A percentile compares a stretch with the other conserved stretches of the same genome.
Evolutionary conservation across 1,140 invertebrate genomes (phyloP).

Genomic region (Aphaenogaster rudis): DNA sequence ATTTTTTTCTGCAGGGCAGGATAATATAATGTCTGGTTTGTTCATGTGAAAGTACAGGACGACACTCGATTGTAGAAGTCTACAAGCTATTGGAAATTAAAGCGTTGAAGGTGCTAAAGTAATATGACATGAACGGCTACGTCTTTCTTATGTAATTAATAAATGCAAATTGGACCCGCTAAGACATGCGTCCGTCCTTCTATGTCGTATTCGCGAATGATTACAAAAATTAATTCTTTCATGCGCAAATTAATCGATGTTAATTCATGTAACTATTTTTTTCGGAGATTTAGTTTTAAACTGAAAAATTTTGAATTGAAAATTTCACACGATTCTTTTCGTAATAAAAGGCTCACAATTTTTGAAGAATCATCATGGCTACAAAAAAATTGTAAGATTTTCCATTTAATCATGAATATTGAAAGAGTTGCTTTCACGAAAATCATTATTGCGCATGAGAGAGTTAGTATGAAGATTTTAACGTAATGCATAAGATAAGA

Average conservation of each 20-base stretch:
- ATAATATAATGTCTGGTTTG: background rate
- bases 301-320: background rate
- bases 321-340: background rate
- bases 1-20: constrained; percentile 32
- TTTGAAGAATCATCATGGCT: background rate
- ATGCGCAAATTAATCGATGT: constrained; percentile 16
- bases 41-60: constrained; percentile 31
- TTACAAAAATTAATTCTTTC: constrained; percentile 51
- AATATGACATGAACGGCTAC: background rate
- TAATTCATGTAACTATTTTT: background rate
- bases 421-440: background rate
- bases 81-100: constrained; percentile 1
- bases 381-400: background rate
- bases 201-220: constrained; percentile 33
- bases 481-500: constrained; percentile 24
- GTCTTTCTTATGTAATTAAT: constrained; percentile 50
- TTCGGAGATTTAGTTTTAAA: background rate
- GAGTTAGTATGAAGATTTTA: constrained; percentile 20
- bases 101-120: background rate
- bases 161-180: constrained; percentile 48
- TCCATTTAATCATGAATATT: constrained; percentile 11
- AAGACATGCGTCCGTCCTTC: constrained; percentile 56
- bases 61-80: constrained; percentile 20
- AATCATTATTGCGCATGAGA: constrained; percentile 29
- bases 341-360: background rate